A percentile compares a stretch with the other conserved stretches of the same genome.
Evolutionary conservation across 2,113 vertebrate species (phyloP).

Genomic region (Microtus montanus): DNA sequence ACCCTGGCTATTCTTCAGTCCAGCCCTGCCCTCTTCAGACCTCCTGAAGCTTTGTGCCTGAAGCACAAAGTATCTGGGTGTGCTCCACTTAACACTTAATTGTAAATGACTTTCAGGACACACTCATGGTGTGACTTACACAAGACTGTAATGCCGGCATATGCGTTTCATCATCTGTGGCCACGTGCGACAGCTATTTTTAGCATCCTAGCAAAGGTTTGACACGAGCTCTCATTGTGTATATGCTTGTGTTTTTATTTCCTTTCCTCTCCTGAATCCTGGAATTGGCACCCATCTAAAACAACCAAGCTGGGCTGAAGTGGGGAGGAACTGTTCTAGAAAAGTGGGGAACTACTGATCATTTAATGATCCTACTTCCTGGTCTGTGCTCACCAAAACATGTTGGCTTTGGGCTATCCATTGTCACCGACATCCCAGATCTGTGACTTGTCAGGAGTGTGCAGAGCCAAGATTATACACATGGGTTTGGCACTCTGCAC

Average conservation of each 20-base stretch:
- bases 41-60: not conserved
- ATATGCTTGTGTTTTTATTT: not conserved
- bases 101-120: constrained; percentile 53
- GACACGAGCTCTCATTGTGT: not conserved
- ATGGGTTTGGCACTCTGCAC: not conserved
- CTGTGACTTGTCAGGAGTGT: too few relatives aligned
- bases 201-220: constrained; percentile 44
- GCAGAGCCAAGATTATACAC: not conserved
- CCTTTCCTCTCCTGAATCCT: not conserved
- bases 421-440: not conserved
- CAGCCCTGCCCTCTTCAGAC: not conserved
- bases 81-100: constrained; percentile 48
- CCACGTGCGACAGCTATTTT: constrained; percentile 13
- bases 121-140: not conserved
- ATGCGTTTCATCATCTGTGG: constrained; percentile 45
- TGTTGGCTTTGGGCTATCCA: not conserved
- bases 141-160: constrained; percentile 31
- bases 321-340: not conserved
- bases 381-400: not conserved
- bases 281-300: not conserved
- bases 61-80: not conserved
- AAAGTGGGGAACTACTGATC: not conserved
- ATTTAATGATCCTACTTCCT: not conserved
- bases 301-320: not conserved
- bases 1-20: not conserved